Evolutionary conservation across 30 jellyfish, hydroid and myxozoan species (phyloP).

Genomic region (Hydra vulgaris): DNA sequence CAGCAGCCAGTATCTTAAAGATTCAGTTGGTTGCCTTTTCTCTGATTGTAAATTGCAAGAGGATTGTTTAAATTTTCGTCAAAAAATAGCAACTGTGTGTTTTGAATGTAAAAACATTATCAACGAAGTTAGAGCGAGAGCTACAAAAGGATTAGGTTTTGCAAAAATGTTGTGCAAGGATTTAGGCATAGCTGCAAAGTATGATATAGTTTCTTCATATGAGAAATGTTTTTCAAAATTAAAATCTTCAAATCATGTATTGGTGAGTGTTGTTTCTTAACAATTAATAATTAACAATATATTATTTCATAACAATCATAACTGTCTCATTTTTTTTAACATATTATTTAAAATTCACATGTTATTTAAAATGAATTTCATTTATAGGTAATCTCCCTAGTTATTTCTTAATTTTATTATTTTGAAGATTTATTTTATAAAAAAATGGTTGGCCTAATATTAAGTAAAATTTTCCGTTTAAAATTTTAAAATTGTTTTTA

Average conservation of each 20-base stretch:
- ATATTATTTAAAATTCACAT: background rate
- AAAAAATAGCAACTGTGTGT: slow-evolving; percentile 50
- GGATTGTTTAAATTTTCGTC: slow-evolving; percentile 40
- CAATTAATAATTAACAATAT: background rate
- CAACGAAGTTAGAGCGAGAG: slow-evolving; percentile 64
- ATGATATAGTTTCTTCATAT: slow-evolving; percentile 27
- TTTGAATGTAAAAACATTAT: slow-evolving; percentile 51
- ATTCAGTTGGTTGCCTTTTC: slow-evolving; percentile 61
- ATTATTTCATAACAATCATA: too few species aligned
- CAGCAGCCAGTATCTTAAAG: slow-evolving; percentile 66
- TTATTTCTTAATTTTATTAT: too few species aligned
- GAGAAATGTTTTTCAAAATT: slow-evolving; percentile 33
- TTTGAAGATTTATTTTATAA: too few species aligned
- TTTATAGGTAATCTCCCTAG: too few species aligned
- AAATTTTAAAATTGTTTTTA: background rate
- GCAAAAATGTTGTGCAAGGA: slow-evolving; percentile 91
- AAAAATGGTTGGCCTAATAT: too few species aligned
- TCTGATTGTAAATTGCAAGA: slow-evolving; percentile 23
- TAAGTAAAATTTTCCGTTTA: too few species aligned
- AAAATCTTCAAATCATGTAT: slow-evolving; percentile 39
- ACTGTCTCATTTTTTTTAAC: too few species aligned
- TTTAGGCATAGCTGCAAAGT: slow-evolving; percentile 93
- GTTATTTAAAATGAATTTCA: too few species aligned
- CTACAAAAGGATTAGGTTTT: slow-evolving; percentile 90
- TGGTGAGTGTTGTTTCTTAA: slow-evolving; percentile 42